Evolutionary conservation across 2,113 vertebrate genomes (phyloP).

Genomic region (Brachyhypopomus occidentalis): DNA sequence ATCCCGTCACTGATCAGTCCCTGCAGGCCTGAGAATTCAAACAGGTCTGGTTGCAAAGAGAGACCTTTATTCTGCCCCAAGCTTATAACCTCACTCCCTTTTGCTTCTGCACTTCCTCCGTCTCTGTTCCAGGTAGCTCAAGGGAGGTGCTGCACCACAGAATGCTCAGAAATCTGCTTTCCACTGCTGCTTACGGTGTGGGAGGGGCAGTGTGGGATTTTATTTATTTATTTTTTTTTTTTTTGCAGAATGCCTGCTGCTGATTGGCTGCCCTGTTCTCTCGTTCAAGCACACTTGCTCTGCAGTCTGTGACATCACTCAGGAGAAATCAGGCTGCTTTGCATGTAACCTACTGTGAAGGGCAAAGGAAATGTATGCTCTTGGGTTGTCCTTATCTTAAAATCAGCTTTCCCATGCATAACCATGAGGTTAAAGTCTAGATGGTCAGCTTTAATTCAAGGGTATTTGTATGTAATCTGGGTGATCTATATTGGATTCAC

Average conservation of each 20-base stretch:
- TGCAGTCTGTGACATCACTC: not conserved
- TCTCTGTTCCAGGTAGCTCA: not conserved
- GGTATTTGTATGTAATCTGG: too few relatives aligned
- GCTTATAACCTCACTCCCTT: too few relatives aligned
- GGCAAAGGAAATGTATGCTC: too few relatives aligned
- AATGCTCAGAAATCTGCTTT: constrained; percentile 29
- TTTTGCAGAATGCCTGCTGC: too few relatives aligned
- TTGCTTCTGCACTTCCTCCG: not conserved
- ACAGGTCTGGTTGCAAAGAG: not conserved
- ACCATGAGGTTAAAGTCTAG: too few relatives aligned
- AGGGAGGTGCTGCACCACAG: constrained; percentile 26
- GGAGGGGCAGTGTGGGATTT: not conserved
- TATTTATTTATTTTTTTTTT: too few relatives aligned
- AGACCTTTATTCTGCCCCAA: constrained; percentile 24
- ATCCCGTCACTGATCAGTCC: not conserved
- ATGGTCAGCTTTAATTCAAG: too few relatives aligned
- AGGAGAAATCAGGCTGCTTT: not conserved
- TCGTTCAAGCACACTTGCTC: not conserved
- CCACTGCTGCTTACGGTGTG: constrained; percentile 4
- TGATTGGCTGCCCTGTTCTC: not conserved
- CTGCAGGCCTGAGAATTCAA: constrained; percentile 16
- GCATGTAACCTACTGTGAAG: not conserved
- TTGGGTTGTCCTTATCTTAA: too few relatives aligned
- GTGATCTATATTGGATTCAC: too few relatives aligned
- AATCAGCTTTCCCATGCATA: too few relatives aligned